Conservation (phyloP, 1,140 invertebrate genomes). For the Dermatophagoides farinae region DNA sequence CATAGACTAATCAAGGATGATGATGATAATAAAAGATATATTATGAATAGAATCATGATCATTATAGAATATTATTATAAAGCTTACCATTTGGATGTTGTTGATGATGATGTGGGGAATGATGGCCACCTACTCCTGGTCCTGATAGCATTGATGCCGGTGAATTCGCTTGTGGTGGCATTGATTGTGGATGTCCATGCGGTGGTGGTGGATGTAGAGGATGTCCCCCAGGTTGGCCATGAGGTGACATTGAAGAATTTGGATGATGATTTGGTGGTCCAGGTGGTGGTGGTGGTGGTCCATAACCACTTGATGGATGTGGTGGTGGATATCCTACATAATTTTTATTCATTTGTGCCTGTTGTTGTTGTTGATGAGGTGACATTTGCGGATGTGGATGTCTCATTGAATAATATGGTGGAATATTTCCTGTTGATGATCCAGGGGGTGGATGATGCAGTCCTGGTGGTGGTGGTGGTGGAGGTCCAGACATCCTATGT, state of each 20-base stretch:
- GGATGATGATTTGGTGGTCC: neutral
- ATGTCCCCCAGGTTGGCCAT: neutral
- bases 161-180: neutral
- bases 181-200: neutral
- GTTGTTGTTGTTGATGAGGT: neutral
- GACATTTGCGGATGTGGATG: neutral
- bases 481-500: conserved; percentile 37
- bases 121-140: conserved; percentile 13
- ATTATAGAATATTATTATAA: too few relatives aligned
- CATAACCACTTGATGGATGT: too few relatives aligned
- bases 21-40: too few relatives aligned
- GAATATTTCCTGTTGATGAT: conserved; percentile 16
- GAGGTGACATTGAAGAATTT: neutral
- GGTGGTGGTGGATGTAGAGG: neutral
- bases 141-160: conserved; percentile 12
- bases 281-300: neutral
- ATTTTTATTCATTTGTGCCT: neutral
- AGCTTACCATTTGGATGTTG: neutral
- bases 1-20: neutral
- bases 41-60: too few relatives aligned
- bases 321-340: too few relatives aligned
- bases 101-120: conserved; percentile 5
- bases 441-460: neutral
- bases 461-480: conserved; percentile 13
- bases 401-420: conserved; percentile 16